phyloP scores from a whole-genome alignment of 2,888 invertebrate genomes.

The Eurytoma adleriae region DNA sequence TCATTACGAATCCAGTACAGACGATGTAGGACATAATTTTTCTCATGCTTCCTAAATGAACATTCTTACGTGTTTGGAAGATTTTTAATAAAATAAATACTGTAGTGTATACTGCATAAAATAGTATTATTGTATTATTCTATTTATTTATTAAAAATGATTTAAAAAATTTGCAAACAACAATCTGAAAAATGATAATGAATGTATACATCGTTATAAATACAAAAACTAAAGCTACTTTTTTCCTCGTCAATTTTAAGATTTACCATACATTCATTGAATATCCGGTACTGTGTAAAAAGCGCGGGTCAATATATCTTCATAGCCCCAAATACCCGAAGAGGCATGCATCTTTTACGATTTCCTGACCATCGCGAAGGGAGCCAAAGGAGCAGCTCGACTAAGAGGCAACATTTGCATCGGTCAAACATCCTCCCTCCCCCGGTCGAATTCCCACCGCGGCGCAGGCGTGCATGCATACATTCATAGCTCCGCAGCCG shows the following conservation, averaged over 20 bases:
- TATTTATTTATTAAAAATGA: too few species aligned
- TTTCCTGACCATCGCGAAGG: constrained; percentile 3
- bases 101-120: too few species aligned
- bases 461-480: background rate
- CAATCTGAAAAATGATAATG: too few species aligned
- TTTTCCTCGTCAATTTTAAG: background rate
- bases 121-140: too few species aligned
- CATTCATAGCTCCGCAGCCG: background rate
- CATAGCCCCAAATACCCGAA: constrained; percentile 51
- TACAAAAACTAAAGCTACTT: too few species aligned
- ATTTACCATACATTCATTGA: background rate
- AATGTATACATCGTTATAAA: too few species aligned
- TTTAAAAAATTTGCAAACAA: too few species aligned
- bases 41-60: too few species aligned
- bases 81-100: too few species aligned
- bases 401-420: constrained; percentile 54
- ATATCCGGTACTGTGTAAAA: constrained; percentile 23
- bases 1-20: too few species aligned
- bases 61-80: too few species aligned
- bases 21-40: too few species aligned
- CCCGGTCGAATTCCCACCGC: background rate
- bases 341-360: constrained; percentile 30
- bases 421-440: constrained; percentile 36
- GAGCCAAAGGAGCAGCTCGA: background rate
- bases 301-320: constrained; percentile 30